Base-by-base conservation (phyloP, 2,888 invertebrate species). In the Melanargia galathea region DNA sequence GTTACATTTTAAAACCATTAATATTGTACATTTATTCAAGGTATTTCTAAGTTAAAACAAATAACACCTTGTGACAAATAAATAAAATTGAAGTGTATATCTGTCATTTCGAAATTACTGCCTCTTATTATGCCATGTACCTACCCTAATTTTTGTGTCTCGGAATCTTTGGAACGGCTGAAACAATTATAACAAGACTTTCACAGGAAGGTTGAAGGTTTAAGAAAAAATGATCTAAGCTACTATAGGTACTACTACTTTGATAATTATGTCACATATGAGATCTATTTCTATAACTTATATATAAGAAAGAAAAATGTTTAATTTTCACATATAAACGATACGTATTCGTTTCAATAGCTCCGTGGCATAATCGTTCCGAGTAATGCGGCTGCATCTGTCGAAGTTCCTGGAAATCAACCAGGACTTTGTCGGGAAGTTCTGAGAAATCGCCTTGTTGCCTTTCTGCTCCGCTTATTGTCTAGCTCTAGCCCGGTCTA, bases 381-480 rank as follows among this genome's bases (percentile, higher is more conserved):
- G 71, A 74, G 69, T 72, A 72, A 73, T 73, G 68, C 68, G 65
- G 69, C 67, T 72, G 72, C 71, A 74, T 72, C 71, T 74, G 71
- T 71, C 70, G 68, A 63, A 57, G 63, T 85, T 85, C 87, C 80
- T 70, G 71, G 85, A 84, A 88, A 77, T 76, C 71, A 71, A 80
- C 75, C 78, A 80, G 79, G 80, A 77, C 76, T 76, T 75, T 70
- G 77, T 72, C 78, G 70, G 74, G 75, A 78, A 72, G 72, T 86
- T 86, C 86, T 79, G 66, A 75, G 87, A 85, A 87, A 67, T 68
- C 70, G 71, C 69, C 71, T 74, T 76, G 78, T 79, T 79, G 77
- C 76, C 74, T 75, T 78, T 75, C 75, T 75, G 80, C 76, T 75
- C 74, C 75, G 69, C 78, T 77, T 80, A 68, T 72, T 67, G 75